Evolutionary conservation across 2,113 vertebrate species (phyloP), one percentile per base, ranked within the genome.

Genomic region (Chaetura pelagica): DNA sequence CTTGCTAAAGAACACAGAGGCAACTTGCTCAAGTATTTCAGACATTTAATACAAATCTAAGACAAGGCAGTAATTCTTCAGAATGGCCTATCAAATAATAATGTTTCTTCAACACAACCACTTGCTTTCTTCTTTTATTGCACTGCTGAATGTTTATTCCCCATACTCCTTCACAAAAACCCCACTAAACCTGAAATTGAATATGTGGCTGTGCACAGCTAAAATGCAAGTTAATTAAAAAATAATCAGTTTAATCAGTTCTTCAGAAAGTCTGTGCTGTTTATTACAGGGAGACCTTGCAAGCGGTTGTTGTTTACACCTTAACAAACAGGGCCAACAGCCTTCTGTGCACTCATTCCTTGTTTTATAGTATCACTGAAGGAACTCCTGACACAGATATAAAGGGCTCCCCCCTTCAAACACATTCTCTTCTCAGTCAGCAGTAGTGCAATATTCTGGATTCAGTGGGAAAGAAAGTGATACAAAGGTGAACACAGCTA

Each of bases 381-480:
- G 32, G 34, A 84, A 26, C 32, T 54, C 34, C 48, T 63, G 27
- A 44, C 30, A 38, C 11, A 69, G 20, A 30, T 6, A 51, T 1
- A 16, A 66, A 58, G 38, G 26, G 20, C 46, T 84, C 7, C 10
- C n/a, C 30, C n/a, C 22, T 44, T 46, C 76, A 86, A 66, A 67
- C 5, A n/a, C 13, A 29, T 55, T 63, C 34, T 83, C 61, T 67
- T 63, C 14, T 46, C 48, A 74, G 35, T 30, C 58, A 75, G 20
- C 34, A 42, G 30, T 26, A 63, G 66, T 46, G 61, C 52, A 69
- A 26, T 42, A 51, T 49, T 75, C 46, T 57, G 61, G 32, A 54
- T 82, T 72, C 69, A 93, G 64, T 89, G 44, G 30, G 86, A 96
- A 94, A 92, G 32, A 86, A 68, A 77, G 57, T 10, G n/a, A 90